Evolutionary conservation across 2,797 vertebrate genomes (phyloP), one percentile per base, ranked within the genome.

Genomic region (Parauchenoglanis punctatus): DNA sequence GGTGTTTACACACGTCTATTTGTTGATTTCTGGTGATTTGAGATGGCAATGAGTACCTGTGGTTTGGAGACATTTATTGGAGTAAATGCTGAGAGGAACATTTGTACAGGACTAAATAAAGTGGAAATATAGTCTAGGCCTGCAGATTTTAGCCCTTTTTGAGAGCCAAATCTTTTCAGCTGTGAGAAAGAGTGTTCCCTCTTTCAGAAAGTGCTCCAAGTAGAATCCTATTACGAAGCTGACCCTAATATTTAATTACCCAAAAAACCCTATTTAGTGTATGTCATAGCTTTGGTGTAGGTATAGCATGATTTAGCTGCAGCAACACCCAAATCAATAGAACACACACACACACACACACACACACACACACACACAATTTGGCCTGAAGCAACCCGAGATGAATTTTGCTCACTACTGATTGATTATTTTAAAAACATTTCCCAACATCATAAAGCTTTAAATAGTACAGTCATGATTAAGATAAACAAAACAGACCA

Each of bases 401-500:
- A 23, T 31, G 1, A 11, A 12, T 59, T 59, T 1, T 35, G 7
- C 28, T 10, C 35, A 44, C 3, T 77, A 31, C 15, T 77, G 25
- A 52, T 54, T 52, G 31, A 28, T n/a, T n/a, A 77, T 56, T 46
- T 28, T 17, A 49, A 44, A 80, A 80, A 81, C 13, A 63, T 15
- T 44, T 78, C 28, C 20, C 35, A 46, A 15, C 7, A 59, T 61
- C 52, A 61, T 44, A 61, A 63, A 15, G 1, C 2, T 44, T 73
- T 85, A 72, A 49, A 40, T 18, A 54, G 8, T 23, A 54, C 25
- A 87, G 1, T 31, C 44, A 83, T 49, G 18, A 10, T 68, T 73
- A 31, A 8, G n/a, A 78, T n/a, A 35, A 82, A 76, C 68, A 77
- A 83, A 67, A 40, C 76, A 28, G 63, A 78, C 89, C 86, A 93